Evolutionary conservation across 2,888 invertebrate species (phyloP).

Genomic region (Drosophila fungiperda): DNA sequence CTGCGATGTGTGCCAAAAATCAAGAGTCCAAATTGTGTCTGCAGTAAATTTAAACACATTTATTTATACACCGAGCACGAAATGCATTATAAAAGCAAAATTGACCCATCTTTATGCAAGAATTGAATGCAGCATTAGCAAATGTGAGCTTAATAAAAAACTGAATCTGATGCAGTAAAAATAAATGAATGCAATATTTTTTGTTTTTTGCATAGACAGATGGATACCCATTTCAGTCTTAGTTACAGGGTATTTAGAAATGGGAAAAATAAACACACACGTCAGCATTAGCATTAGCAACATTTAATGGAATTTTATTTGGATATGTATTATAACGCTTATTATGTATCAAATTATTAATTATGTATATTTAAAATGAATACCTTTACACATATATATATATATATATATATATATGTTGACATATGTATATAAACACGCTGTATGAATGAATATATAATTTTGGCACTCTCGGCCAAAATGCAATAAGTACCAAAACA

Average conservation of each 20-base stretch:
- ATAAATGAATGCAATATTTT: background rate
- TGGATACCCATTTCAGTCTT: background rate
- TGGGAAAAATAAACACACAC: constrained; percentile 12
- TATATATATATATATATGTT: background rate
- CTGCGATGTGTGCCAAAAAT: background rate
- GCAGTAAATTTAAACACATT: background rate
- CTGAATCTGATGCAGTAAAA: background rate
- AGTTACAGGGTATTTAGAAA: constrained; percentile 27
- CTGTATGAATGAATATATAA: constrained; percentile 63
- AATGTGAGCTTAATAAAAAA: background rate
- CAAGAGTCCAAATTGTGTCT: background rate
- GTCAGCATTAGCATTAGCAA: constrained; percentile 29
- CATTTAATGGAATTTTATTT: constrained; percentile 42
- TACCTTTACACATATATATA: background rate
- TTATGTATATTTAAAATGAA: constrained; percentile 4
- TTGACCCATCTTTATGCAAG: background rate
- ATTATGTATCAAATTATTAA: constrained; percentile 40
- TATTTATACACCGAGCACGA: background rate
- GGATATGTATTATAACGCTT: constrained; percentile 27
- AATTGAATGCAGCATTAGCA: background rate
- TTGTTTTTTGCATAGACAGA: background rate
- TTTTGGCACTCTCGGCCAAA: constrained; percentile 45
- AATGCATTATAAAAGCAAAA: background rate
- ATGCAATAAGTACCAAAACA: constrained; percentile 43
- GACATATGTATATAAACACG: background rate